These are phyloP conservation scores for Erebia palarica DNA, from an alignment of 2,888 invertebrate species.

Conservation along the genomic window DNA sequence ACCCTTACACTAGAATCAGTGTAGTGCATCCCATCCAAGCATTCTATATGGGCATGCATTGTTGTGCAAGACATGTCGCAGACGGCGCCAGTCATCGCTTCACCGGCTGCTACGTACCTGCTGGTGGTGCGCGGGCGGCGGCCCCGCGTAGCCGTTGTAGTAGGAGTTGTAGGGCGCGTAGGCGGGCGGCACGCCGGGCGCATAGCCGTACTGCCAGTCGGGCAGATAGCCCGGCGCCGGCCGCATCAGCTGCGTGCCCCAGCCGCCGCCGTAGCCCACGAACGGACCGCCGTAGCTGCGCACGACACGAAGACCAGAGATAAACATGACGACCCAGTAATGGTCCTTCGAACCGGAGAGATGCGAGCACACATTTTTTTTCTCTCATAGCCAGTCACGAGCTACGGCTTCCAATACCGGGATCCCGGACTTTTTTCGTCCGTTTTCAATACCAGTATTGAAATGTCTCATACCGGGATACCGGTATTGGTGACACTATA, in stretches of 20 bases:
- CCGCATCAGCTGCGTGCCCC: slow-evolving; percentile 75
- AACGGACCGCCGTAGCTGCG: slow-evolving; percentile 72
- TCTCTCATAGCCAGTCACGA: too few species aligned
- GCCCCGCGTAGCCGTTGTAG: slow-evolving; percentile 75
- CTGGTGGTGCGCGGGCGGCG: slow-evolving; percentile 75
- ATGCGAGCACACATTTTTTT: too few species aligned
- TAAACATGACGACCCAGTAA: not conserved
- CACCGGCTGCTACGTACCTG: slow-evolving; percentile 52
- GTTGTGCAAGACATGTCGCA: not conserved
- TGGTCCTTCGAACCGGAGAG: not conserved
- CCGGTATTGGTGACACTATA: too few species aligned
- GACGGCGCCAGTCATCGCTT: not conserved
- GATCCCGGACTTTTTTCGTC: too few species aligned
- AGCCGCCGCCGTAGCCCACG: slow-evolving; percentile 77
- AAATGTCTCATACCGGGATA: too few species aligned
- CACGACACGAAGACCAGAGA: not conserved
- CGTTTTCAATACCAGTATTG: too few species aligned
- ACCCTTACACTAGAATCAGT: too few species aligned
- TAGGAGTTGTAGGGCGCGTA: slow-evolving; percentile 76
- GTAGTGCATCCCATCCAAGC: too few species aligned
- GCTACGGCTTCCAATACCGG: too few species aligned
- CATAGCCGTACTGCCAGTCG: slow-evolving; percentile 78
- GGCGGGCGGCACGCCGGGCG: slow-evolving; percentile 56
- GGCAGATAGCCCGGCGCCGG: slow-evolving; percentile 78
- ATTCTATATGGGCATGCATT: not conserved